These are phyloP conservation scores for Crypturellus tataupa DNA, from an alignment of 2,797 vertebrate genomes.

Conservation along the genomic window DNA sequence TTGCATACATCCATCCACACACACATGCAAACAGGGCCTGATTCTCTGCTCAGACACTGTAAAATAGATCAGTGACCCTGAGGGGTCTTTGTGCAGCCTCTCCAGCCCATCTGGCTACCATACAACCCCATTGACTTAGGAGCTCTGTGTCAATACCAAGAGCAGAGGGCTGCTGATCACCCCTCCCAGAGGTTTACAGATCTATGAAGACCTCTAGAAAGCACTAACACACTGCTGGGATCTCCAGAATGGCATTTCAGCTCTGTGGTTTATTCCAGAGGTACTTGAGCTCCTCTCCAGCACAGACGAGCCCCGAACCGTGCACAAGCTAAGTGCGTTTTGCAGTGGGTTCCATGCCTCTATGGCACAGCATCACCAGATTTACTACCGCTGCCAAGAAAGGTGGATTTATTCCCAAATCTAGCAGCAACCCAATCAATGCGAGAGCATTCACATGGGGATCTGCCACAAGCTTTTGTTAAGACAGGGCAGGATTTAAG, in stretches of 20 bases:
- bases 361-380: background rate
- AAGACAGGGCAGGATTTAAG: background rate
- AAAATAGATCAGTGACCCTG: background rate
- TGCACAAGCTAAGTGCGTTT: background rate
- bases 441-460: background rate
- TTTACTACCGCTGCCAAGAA: conserved; percentile 23
- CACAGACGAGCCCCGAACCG: background rate
- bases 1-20: rapidly evolving
- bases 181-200: background rate
- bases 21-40: background rate
- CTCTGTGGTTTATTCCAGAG: background rate
- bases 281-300: background rate
- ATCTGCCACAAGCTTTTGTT: conserved; percentile 18
- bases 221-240: background rate
- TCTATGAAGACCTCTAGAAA: background rate
- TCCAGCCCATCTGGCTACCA: background rate
- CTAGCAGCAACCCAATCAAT: conserved; percentile 19
- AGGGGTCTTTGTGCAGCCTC: background rate
- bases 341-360: background rate
- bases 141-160: background rate
- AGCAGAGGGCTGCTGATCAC: background rate
- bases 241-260: background rate
- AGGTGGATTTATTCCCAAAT: conserved; percentile 51
- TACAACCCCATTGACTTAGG: background rate
- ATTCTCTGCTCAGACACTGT: background rate